phyloP scores from a whole-genome alignment of 2,888 invertebrate genomes.

The Cheiracanthium punctorium region DNA sequence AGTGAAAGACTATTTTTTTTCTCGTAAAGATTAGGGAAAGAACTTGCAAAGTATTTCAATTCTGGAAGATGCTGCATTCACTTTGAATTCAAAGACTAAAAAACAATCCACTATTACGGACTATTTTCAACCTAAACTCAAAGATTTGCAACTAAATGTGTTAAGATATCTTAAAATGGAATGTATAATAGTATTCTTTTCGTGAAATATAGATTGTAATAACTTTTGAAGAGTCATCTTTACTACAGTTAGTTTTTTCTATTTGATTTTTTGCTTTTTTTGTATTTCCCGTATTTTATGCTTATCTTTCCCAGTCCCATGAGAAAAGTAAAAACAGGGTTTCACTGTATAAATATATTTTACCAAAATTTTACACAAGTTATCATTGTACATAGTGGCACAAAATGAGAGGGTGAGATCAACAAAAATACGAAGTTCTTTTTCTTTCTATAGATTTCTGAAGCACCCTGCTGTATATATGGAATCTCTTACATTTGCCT shows the following conservation, averaged over 20 bases:
- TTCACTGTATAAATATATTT: too few species aligned
- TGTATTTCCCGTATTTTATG: not conserved
- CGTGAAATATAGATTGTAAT: not conserved
- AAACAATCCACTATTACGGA: slow-evolving; percentile 72
- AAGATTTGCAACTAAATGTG: slow-evolving; percentile 23
- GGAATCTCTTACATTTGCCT: too few species aligned
- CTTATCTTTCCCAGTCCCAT: too few species aligned
- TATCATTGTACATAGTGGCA: too few species aligned
- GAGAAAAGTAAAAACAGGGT: too few species aligned
- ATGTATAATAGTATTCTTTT: slow-evolving; percentile 1
- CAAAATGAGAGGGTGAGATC: too few species aligned
- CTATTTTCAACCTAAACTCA: not conserved
- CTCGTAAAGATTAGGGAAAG: not conserved
- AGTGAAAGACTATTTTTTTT: slow-evolving; percentile 5
- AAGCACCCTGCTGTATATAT: too few species aligned
- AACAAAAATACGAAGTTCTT: too few species aligned
- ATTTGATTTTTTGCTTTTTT: slow-evolving; percentile 1
- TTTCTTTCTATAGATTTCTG: too few species aligned
- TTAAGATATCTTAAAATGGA: not conserved
- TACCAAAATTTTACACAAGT: too few species aligned
- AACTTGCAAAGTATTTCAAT: slow-evolving; percentile 10
- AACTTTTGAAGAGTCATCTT: not conserved
- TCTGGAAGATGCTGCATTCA: not conserved
- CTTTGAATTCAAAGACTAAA: slow-evolving; percentile 1
- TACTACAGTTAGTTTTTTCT: slow-evolving; percentile 3